Evolutionary conservation across 2,888 invertebrate species (phyloP).

Genomic region (Acleris laterana): DNA sequence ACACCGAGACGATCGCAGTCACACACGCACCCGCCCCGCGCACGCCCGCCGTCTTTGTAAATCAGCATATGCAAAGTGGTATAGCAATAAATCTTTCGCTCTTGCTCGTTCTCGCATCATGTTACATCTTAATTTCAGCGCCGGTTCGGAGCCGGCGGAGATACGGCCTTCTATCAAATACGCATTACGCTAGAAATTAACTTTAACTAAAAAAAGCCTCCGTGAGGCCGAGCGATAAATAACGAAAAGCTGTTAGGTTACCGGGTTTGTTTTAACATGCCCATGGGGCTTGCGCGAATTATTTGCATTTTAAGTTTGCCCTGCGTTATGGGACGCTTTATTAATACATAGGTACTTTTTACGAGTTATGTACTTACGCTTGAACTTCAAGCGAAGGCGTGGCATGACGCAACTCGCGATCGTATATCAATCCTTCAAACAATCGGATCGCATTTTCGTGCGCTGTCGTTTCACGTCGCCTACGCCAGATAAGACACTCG

Average conservation of each 20-base stretch:
- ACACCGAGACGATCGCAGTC: constrained; percentile 51
- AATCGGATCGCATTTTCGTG: constrained; percentile 33
- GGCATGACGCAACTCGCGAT: constrained; percentile 11
- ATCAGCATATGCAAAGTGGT: constrained; percentile 86
- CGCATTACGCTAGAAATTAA: constrained; percentile 82
- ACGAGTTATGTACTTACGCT: neutral
- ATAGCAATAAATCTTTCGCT: constrained; percentile 85
- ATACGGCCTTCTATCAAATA: constrained; percentile 84
- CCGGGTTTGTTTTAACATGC: constrained; percentile 79
- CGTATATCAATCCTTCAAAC: constrained; percentile 36
- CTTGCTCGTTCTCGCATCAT: constrained; percentile 86
- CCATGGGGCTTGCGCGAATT: constrained; percentile 75
- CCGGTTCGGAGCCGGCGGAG: constrained; percentile 82
- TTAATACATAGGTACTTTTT: constrained; percentile 10
- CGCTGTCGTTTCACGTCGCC: constrained; percentile 31
- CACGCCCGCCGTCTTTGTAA: constrained; percentile 77
- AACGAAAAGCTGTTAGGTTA: constrained; percentile 78
- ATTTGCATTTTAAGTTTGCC: constrained; percentile 76
- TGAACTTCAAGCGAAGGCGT: constrained; percentile 7
- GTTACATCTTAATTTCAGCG: constrained; percentile 86
- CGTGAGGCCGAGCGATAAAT: constrained; percentile 78
- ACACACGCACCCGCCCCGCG: constrained; percentile 58
- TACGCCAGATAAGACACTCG: constrained; percentile 35
- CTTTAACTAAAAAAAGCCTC: constrained; percentile 70
- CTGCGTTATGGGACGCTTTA: constrained; percentile 63